Evolutionary conservation across 2,888 invertebrate genomes (phyloP).

Genomic region (Resseliella maxima): DNA sequence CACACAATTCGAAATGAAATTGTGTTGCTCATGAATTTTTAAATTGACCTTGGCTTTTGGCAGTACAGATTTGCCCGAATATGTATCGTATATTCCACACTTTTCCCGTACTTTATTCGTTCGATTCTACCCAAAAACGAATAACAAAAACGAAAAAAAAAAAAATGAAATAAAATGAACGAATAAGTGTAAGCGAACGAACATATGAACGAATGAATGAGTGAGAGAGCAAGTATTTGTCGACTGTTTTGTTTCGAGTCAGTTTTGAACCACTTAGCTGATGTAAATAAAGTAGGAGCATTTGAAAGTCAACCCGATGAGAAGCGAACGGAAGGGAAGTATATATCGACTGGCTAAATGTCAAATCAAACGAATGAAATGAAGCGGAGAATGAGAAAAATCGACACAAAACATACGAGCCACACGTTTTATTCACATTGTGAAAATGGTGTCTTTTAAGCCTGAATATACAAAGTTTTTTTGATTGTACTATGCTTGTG

Average conservation of each 20-base stretch:
- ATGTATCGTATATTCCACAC: neutral
- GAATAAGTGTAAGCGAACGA: too few relatives aligned
- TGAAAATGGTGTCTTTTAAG: neutral
- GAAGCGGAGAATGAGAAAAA: neutral
- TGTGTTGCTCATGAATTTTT: slow-evolving; percentile 52
- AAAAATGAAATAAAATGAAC: neutral
- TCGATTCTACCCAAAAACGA: neutral
- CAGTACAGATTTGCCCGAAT: neutral
- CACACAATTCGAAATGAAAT: slow-evolving; percentile 2
- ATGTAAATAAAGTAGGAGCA: slow-evolving; percentile 39
- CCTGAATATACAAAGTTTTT: slow-evolving; percentile 3
- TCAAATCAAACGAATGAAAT: slow-evolving; percentile 7
- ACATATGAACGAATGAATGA: neutral
- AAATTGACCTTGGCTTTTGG: slow-evolving; percentile 46
- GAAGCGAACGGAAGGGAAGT: neutral
- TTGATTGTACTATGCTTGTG: slow-evolving; percentile 31
- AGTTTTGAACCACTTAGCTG: slow-evolving; percentile 44
- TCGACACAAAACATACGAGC: slow-evolving; percentile 17
- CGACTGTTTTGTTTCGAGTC: slow-evolving; percentile 41
- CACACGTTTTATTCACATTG: neutral
- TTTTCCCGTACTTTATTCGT: neutral
- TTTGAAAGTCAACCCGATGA: slow-evolving; percentile 12
- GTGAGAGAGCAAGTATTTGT: neutral
- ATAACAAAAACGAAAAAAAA: neutral
- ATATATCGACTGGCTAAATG: neutral